phyloP scores from a whole-genome alignment of 2,888 invertebrate genomes.

The Andrena chrysosceles region DNA sequence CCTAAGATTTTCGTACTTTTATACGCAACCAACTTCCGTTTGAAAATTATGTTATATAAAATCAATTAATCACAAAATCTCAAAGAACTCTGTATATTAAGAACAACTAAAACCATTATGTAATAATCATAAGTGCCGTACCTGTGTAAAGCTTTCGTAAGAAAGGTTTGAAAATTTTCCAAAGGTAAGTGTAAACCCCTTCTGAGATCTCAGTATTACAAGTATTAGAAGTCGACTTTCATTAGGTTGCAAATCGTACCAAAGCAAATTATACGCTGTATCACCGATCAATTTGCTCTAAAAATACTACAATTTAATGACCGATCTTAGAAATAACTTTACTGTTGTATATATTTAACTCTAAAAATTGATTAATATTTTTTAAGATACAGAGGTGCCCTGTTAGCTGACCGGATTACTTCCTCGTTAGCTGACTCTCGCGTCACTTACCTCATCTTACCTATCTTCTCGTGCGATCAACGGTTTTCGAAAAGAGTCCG shows the following conservation, averaged over 20 bases:
- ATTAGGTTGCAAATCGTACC: slow-evolving; percentile 61
- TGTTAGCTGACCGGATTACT: too few relatives aligned
- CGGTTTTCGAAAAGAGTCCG: too few relatives aligned
- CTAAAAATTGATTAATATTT: too few relatives aligned
- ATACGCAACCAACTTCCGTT: background rate
- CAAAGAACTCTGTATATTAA: background rate
- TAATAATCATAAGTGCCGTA: slow-evolving; percentile 36
- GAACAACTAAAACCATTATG: background rate
- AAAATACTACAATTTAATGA: background rate
- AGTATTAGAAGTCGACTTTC: slow-evolving; percentile 53
- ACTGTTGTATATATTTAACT: too few relatives aligned
- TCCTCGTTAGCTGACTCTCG: too few relatives aligned
- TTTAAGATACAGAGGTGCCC: too few relatives aligned
- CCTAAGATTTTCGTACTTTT: background rate
- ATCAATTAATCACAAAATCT: too few relatives aligned
- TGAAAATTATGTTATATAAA: background rate
- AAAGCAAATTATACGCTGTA: slow-evolving; percentile 54
- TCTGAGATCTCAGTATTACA: slow-evolving; percentile 63
- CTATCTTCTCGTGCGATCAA: too few relatives aligned
- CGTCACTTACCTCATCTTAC: too few relatives aligned
- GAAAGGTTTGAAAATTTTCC: slow-evolving; percentile 62
- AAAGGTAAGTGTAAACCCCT: slow-evolving; percentile 49
- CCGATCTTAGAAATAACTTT: background rate
- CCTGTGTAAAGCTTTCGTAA: slow-evolving; percentile 50
- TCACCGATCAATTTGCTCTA: slow-evolving; percentile 60